Evolutionary conservation across 2,113 vertebrate genomes (phyloP), one percentile per base, ranked within the genome.

Genomic region (Pleuronectes platessa): DNA sequence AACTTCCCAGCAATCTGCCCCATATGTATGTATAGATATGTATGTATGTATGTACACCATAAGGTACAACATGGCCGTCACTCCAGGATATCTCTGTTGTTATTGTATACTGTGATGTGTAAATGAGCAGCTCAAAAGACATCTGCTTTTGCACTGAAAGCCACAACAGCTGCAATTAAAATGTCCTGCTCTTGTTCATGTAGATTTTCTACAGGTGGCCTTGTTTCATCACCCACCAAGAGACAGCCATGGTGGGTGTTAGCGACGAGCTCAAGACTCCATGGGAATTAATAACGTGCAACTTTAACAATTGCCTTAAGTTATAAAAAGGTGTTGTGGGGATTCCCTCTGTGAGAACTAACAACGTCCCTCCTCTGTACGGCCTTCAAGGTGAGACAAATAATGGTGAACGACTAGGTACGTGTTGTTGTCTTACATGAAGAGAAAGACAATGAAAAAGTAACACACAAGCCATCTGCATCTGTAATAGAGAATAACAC

Each of bases 241-340:
- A 21, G n/a, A 40, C 20, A 58, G 42, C 61, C 55, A 49, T 31
- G 35, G 13, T 73, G 26, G 59, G 23, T 65, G n/a, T 35, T 26
- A 51, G n/a, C 26, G 37, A 51, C 21, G 31, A 31, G 40, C 51
- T 51, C 47, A 53, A 20, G 26, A 61, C 60, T 51, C 11, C 14
- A 65, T 61, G 20, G 40, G 64, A 74, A 81, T 78, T 23, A 62
- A 72, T 70, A 68, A 72, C 68, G 63, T 17, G 35, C 53, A 76
- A 56, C 21, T 78, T 79, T 67, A 58, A 82, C 62, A 67, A 70
- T 35, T 35, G 26, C 40, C 27, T 7, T 35, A 5, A 53, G 51
- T 53, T 13, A 78, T 55, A 53, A 51, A 53, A 58, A 53, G 23
- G 27, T 53, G 20, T 74, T 78, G 53, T 17, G 31, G 70, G 84